phyloP scores from a whole-genome alignment of 2,888 invertebrate species.

The Tipula lateralis region DNA sequence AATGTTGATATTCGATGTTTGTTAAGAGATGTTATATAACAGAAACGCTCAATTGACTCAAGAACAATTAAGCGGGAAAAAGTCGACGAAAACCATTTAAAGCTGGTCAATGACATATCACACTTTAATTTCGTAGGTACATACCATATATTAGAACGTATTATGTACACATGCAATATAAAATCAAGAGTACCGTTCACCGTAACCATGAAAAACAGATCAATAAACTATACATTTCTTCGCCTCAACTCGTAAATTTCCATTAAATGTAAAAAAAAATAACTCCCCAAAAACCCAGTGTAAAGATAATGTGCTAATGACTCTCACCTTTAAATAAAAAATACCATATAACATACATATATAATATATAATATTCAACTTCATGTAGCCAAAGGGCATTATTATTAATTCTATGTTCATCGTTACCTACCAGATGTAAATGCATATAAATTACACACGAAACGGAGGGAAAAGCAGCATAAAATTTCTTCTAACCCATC shows the following conservation, averaged over 20 bases:
- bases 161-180: too few species aligned
- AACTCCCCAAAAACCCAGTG: neutral
- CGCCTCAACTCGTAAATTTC: neutral
- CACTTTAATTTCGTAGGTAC: too few species aligned
- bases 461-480: neutral
- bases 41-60: too few species aligned
- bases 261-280: neutral
- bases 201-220: neutral
- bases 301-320: slow-evolving; percentile 11
- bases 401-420: neutral
- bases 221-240: neutral
- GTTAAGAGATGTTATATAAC: too few species aligned
- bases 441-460: slow-evolving; percentile 9
- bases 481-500: neutral
- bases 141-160: too few species aligned
- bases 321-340: slow-evolving; percentile 11
- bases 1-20: too few species aligned
- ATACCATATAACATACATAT: neutral
- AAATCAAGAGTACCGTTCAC: neutral
- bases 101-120: too few species aligned
- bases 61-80: too few species aligned
- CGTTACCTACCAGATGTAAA: neutral
- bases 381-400: slow-evolving; percentile 1
- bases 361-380: neutral
- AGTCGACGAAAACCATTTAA: too few species aligned